Evolutionary conservation across 2,797 vertebrate genomes (phyloP).

Genomic region (Bucorvus abyssinicus): DNA sequence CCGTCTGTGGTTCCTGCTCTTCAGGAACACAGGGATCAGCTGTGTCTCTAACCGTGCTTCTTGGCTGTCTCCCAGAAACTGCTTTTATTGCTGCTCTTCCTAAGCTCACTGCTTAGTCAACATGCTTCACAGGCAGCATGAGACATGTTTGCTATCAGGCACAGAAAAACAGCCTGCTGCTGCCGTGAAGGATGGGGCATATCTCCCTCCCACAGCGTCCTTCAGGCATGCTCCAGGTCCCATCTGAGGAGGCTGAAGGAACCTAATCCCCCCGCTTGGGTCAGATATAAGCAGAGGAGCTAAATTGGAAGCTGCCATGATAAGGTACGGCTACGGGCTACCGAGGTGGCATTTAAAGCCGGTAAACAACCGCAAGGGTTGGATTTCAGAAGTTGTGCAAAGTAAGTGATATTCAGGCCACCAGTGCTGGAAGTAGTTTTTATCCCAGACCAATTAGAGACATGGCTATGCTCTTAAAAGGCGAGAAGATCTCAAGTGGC

Average conservation of each 20-base stretch:
- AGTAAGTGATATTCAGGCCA: conserved; percentile 10
- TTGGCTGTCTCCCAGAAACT: not conserved
- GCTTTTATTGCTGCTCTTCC: not conserved
- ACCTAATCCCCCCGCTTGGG: not conserved
- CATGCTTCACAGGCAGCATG: not conserved
- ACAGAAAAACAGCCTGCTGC: not conserved
- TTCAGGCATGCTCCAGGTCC: not conserved
- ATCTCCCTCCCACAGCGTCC: not conserved
- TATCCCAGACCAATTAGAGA: not conserved
- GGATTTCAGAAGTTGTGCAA: conserved; percentile 35
- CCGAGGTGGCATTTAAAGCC: not conserved
- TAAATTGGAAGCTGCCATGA: conserved; percentile 17
- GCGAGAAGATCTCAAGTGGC: not conserved
- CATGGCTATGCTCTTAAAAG: not conserved
- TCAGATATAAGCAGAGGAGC: not conserved
- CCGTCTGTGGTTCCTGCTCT: not conserved
- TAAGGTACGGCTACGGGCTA: not conserved
- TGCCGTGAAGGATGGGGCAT: not conserved
- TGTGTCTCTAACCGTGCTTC: not conserved
- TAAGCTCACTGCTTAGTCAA: not conserved
- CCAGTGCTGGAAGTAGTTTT: not conserved
- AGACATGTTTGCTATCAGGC: not conserved
- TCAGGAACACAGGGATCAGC: not conserved
- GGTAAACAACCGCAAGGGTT: not conserved
- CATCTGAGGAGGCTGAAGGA: not conserved